Evolutionary conservation across 1,140 invertebrate species (phyloP).

Genomic region (Oryctes rhinoceros): DNA sequence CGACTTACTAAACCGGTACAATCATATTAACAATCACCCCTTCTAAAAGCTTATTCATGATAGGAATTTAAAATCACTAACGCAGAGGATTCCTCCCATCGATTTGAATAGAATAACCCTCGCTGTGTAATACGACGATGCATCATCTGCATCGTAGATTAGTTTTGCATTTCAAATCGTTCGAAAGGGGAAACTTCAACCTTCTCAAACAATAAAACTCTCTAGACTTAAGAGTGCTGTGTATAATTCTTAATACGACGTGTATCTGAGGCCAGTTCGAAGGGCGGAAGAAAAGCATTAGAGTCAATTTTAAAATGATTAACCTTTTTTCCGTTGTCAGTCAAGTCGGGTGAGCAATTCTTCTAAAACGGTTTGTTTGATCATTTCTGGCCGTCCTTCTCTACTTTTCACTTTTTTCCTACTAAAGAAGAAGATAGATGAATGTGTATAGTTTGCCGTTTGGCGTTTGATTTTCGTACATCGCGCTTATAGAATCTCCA

Average conservation of each 20-base stretch:
- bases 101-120: slow-evolving; percentile 19
- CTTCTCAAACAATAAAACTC: neutral
- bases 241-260: neutral
- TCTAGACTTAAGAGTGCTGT: neutral
- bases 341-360: slow-evolving; percentile 1
- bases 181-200: neutral
- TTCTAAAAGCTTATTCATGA: neutral
- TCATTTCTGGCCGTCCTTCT: neutral
- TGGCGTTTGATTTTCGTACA: too few relatives aligned
- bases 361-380: neutral
- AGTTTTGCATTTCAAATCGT: slow-evolving; percentile 20
- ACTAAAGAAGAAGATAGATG: too few relatives aligned
- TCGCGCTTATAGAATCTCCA: too few relatives aligned
- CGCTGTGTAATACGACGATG: neutral
- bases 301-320: slow-evolving; percentile 27
- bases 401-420: too few relatives aligned
- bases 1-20: too few relatives aligned
- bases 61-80: neutral
- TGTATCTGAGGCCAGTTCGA: neutral
- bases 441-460: too few relatives aligned
- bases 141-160: neutral
- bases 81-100: neutral
- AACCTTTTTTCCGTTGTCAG: slow-evolving; percentile 4
- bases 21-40: too few relatives aligned
- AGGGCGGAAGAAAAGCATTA: slow-evolving; percentile 1